Conservation (phyloP, 1,140 invertebrate species). For the Euura saliciscinereae region DNA sequence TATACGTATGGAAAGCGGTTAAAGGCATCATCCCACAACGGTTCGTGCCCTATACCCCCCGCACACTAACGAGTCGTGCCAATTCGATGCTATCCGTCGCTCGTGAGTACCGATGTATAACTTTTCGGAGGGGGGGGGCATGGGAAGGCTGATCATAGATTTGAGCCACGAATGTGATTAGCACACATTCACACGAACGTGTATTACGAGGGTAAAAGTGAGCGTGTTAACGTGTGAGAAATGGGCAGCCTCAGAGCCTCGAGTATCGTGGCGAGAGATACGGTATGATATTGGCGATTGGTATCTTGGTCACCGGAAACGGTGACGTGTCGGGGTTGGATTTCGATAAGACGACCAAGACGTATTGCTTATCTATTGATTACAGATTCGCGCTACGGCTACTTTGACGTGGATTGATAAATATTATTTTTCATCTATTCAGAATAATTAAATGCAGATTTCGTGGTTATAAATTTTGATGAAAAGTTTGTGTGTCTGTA, state of each 20-base stretch:
- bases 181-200: neutral
- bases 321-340: neutral
- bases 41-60: neutral
- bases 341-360: neutral
- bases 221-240: neutral
- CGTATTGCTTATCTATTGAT: neutral
- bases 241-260: neutral
- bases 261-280: neutral
- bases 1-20: neutral
- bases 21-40: too few relatives aligned
- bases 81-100: neutral
- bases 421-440: too few relatives aligned
- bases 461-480: neutral
- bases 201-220: neutral
- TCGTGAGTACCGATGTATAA: neutral
- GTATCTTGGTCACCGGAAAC: neutral
- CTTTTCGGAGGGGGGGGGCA: neutral
- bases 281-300: conserved; percentile 2
- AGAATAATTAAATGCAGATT: neutral
- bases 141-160: conserved; percentile 2
- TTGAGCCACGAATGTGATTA: conserved; percentile 5
- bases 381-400: too few relatives aligned
- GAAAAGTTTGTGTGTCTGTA: neutral
- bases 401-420: too few relatives aligned
- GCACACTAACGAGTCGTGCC: neutral